Percentiles rank a stretch among this genome's conserved stretches.
These are phyloP conservation scores for Epinotia demarniana DNA, from an alignment of 2,888 invertebrate species.

Conservation along the genomic window DNA sequence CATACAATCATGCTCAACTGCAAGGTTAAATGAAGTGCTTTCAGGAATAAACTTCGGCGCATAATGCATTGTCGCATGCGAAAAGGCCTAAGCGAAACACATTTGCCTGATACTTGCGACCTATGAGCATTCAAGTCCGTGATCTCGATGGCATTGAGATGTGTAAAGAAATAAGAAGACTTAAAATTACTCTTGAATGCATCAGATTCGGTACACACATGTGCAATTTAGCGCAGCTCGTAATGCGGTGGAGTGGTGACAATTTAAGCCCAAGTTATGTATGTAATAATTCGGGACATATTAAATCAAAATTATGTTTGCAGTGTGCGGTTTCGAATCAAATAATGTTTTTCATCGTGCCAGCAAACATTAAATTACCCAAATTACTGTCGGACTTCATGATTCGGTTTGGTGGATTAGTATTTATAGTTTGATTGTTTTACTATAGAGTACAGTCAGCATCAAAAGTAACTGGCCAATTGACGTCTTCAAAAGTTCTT, in stretches of 20 bases:
- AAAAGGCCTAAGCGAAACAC: background rate
- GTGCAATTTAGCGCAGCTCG: conserved; percentile 21
- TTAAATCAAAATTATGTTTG: conserved; percentile 4
- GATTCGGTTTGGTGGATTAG: no score
- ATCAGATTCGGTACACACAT: conserved; percentile 27
- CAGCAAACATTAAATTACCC: no score
- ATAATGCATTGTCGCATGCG: conserved; percentile 7
- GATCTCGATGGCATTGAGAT: conserved; percentile 32
- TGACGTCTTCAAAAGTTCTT: no score
- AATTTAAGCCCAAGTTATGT: conserved; percentile 28
- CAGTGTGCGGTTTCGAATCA: background rate
- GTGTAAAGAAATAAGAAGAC: conserved; percentile 39
- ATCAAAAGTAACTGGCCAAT: no score
- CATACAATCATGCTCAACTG: conserved; percentile 24
- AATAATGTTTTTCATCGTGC: no score
- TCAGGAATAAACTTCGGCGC: conserved; percentile 38
- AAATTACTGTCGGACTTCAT: no score
- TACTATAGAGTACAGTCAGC: no score
- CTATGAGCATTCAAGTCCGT: background rate
- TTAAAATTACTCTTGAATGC: conserved; percentile 36
- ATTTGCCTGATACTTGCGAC: background rate
- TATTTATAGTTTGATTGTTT: no score
- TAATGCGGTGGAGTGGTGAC: conserved; percentile 24
- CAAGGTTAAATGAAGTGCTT: conserved; percentile 40
- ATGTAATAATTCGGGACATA: background rate